Base-by-base conservation (phyloP, 92 coral and sea anemone genomes). In the Palythoa grandiflora region DNA sequence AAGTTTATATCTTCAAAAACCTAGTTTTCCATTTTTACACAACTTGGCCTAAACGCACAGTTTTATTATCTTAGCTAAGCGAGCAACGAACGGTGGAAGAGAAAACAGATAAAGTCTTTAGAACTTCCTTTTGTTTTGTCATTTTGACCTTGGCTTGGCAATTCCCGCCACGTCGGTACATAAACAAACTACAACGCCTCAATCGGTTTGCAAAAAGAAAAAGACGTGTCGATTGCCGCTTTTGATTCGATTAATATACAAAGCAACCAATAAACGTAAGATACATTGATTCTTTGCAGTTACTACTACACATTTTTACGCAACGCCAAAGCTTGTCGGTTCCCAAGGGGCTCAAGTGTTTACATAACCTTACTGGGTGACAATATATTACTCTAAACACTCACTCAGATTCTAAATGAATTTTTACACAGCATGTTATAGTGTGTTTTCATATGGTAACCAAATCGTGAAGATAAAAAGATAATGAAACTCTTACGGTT, bases 131-230 rank as follows among this genome's bases (percentile, higher is more conserved):
- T 79, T 15, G 6, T 60, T 63, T 55, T 55, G 61, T n/a, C 15
- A 21, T 52, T 51, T 77, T 53, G 73, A 60, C 55, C 63, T 66
- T 65, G 53, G 21, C 61, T 16, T n/a, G 48, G 36, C 37, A 55
- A 47, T 71, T 81, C 86, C 86, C 86, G 86, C 86, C 86, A 81
- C 36, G 38, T 1, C 38, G 47, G 47, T 10, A 8, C 50, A 65
- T 21, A 21, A 81, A 81, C 75, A 81, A 66, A 47, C 28, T 28
- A 28, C 28, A 28, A 28, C 28, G 44, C 47, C 15, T 66, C 35
- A 63, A 13, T 38, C 4, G 39, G 16, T 11, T 35, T 36, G 15
- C 3, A 35, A 70, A 70, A 11, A 28, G 44, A 8, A 36, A 68
- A 37, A 47, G 40, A 65, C 75, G 55, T 65, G 86, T 75, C 75